These are phyloP conservation scores for Aquatica leii DNA, from an alignment of 2,888 invertebrate species.

Conservation along the genomic window DNA sequence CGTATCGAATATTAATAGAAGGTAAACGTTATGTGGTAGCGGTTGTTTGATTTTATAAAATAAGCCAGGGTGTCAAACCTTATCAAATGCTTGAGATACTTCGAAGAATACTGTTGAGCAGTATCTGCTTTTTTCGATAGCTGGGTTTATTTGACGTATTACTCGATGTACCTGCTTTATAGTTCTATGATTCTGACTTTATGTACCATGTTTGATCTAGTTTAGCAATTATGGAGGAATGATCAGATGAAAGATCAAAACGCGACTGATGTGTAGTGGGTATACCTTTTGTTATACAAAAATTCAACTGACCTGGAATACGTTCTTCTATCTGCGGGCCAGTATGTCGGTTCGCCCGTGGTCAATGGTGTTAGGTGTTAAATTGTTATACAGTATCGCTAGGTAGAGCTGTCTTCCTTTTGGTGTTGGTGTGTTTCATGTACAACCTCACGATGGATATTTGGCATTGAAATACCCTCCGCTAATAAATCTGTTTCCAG, in stretches of 20 bases:
- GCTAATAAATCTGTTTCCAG: slow-evolving; percentile 36
- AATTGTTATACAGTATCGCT: slow-evolving; percentile 7
- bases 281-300: slow-evolving; percentile 24
- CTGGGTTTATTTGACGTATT: neutral
- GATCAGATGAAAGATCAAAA: slow-evolving; percentile 42
- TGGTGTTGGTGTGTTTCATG: slow-evolving; percentile 33
- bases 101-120: neutral
- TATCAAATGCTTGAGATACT: too few relatives aligned
- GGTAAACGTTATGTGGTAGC: neutral
- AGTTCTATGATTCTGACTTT: slow-evolving; percentile 20
- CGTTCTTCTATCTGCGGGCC: slow-evolving; percentile 41
- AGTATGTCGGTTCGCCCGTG: slow-evolving; percentile 44
- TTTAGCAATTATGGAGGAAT: slow-evolving; percentile 35
- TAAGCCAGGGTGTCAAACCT: too few relatives aligned
- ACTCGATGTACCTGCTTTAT: slow-evolving; percentile 21
- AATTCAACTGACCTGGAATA: slow-evolving; percentile 42
- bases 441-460: slow-evolving; percentile 41
- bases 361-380: slow-evolving; percentile 23
- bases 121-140: neutral
- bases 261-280: slow-evolving; percentile 18
- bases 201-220: slow-evolving; percentile 2
- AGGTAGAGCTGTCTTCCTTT: slow-evolving; percentile 17
- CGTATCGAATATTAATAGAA: neutral
- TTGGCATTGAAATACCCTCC: slow-evolving; percentile 42
- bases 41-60: neutral